Conservation (phyloP, 2,113 vertebrate species). For the Merops nubicus region DNA sequence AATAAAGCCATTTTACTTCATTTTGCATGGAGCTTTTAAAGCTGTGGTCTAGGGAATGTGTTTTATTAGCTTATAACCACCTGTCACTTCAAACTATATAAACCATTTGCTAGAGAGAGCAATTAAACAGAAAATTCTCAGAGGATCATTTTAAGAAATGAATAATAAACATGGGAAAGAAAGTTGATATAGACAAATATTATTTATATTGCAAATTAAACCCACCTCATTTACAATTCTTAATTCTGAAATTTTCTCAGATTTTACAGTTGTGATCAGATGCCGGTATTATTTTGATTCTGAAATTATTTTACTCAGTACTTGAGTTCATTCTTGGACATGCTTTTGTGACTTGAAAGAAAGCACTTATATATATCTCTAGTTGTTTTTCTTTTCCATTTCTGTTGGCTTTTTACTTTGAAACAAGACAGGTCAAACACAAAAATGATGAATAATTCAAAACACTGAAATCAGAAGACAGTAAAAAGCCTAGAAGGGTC, state of each 20-base stretch:
- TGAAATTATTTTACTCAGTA: not conserved
- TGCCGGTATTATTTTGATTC: not conserved
- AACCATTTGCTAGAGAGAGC: not conserved
- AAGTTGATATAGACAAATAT: not conserved
- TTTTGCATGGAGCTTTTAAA: conserved; percentile 50
- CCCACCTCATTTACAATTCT: not conserved
- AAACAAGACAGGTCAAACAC: conserved; percentile 38
- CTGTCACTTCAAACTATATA: conserved; percentile 14
- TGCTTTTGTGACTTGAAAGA: not conserved
- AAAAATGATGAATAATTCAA: conserved; percentile 43
- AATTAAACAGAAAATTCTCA: conserved; percentile 26
- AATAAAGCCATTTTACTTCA: conserved; percentile 28
- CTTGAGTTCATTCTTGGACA: not conserved
- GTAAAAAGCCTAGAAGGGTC: not conserved
- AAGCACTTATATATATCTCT: not conserved
- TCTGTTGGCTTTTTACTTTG: conserved; percentile 31
- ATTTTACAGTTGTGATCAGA: not conserved
- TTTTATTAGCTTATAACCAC: conserved; percentile 51
- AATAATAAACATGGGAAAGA: not conserved
- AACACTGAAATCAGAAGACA: not conserved
- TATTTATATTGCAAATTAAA: not conserved
- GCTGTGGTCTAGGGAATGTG: not conserved
- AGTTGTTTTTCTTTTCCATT: not conserved
- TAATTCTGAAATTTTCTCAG: not conserved
- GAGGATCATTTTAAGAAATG: conserved; percentile 23